Percentiles rank a stretch among this genome's conserved stretches.
These are phyloP conservation scores for Aelia acuminata DNA, from an alignment of 2,888 invertebrate species.

Conservation along the genomic window DNA sequence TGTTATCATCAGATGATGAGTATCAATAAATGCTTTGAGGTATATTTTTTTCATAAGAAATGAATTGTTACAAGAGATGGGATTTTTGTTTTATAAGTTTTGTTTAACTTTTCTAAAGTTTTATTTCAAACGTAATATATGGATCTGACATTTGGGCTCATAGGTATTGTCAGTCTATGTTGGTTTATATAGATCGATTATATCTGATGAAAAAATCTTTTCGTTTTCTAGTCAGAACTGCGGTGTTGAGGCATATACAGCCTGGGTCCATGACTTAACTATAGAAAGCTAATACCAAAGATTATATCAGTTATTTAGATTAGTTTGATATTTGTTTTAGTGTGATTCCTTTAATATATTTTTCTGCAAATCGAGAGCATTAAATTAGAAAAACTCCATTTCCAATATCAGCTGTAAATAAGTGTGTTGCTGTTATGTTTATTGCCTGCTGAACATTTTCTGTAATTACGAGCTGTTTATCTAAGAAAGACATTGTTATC, in stretches of 20 bases:
- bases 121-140: background rate
- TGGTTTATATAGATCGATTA: background rate
- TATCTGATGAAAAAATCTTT: background rate
- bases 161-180: background rate
- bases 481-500: background rate
- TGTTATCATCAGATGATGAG: constrained; percentile 95
- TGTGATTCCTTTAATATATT: background rate
- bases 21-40: constrained; percentile 63
- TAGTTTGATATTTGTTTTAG: background rate
- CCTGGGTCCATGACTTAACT: background rate
- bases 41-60: background rate
- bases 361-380: background rate
- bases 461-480: background rate
- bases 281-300: constrained; percentile 38
- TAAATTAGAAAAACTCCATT: background rate
- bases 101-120: background rate
- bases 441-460: background rate
- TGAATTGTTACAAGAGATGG: background rate
- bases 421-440: background rate
- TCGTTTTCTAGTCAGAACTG: background rate
- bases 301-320: constrained; percentile 1
- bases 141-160: background rate
- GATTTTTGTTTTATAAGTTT: background rate
- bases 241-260: background rate
- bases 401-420: background rate